Conservation (phyloP, 2,888 invertebrate species). For the Girardia tigrina region DNA sequence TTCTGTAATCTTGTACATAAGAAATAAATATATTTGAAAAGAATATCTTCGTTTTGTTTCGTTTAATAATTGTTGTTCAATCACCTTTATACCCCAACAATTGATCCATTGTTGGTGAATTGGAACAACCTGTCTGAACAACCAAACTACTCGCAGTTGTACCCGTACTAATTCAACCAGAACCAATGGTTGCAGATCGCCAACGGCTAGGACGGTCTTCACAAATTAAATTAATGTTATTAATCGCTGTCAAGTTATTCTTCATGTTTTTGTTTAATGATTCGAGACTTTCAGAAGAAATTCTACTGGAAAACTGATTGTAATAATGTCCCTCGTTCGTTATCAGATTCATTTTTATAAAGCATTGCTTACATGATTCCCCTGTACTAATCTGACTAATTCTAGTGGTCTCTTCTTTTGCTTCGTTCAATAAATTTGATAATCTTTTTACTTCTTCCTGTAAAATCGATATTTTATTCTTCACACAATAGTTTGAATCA, state of each 20-base stretch:
- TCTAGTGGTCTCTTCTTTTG: background rate
- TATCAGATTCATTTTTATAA: background rate
- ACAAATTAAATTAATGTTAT: background rate
- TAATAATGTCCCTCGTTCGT: background rate
- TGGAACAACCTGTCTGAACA: background rate
- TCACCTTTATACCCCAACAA: too few species aligned
- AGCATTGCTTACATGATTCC: background rate
- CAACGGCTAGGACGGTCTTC: background rate
- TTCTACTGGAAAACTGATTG: background rate
- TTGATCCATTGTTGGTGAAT: background rate
- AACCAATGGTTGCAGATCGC: background rate
- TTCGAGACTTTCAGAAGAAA: slow-evolving; percentile 13
- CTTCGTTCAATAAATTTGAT: background rate
- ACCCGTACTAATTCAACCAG: background rate
- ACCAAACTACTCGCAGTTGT: background rate
- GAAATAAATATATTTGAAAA: too few species aligned
- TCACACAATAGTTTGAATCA: too few species aligned
- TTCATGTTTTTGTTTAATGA: background rate
- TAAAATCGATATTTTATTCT: too few species aligned
- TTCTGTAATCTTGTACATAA: too few species aligned
- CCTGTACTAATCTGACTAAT: background rate
- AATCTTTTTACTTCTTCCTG: background rate
- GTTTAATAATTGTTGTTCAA: too few species aligned
- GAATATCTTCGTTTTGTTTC: too few species aligned
- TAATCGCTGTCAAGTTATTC: background rate